Percentiles rank a stretch among this genome's conserved stretches.
Evolutionary conservation across 2,888 invertebrate genomes (phyloP).

Genomic region (Cryptops parisi): DNA sequence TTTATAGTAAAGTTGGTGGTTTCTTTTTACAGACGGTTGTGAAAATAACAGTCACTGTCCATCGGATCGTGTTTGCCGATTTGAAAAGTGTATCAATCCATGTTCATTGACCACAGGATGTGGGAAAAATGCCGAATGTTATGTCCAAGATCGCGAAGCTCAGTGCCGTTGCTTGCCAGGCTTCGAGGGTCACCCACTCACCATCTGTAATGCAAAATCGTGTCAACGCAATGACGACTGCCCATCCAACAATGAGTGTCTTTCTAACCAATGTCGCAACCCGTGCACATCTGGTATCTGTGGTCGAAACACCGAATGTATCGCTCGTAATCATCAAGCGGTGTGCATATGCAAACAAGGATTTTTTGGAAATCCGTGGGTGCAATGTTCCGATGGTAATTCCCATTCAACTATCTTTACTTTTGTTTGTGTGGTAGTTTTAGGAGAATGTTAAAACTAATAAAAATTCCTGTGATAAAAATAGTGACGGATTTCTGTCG

Average conservation of each 20-base stretch:
- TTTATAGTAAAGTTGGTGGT: no score
- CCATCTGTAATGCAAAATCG: constrained; percentile 7
- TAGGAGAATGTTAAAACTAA: not conserved
- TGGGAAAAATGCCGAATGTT: constrained; percentile 58
- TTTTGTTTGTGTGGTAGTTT: not conserved
- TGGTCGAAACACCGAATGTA: constrained; percentile 58
- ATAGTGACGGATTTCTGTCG: constrained; percentile 5
- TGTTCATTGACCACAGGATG: constrained; percentile 56
- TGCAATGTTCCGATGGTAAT: constrained; percentile 10
- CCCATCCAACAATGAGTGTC: constrained; percentile 12
- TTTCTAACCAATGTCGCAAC: constrained; percentile 71
- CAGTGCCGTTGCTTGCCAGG: constrained; percentile 77
- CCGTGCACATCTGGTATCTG: constrained; percentile 45
- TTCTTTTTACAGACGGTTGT: constrained; percentile 34
- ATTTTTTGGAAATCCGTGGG: constrained; percentile 20
- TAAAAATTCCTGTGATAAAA: not conserved
- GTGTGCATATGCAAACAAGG: constrained; percentile 73
- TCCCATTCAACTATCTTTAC: not conserved
- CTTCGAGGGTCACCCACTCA: constrained; percentile 48
- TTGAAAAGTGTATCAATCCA: constrained; percentile 71
- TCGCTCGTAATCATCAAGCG: constrained; percentile 60
- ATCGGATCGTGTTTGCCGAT: constrained; percentile 66
- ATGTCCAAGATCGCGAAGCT: constrained; percentile 51
- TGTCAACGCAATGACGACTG: constrained; percentile 19
- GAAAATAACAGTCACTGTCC: constrained; percentile 66